These are phyloP conservation scores for Achroia grisella DNA, from an alignment of 1,140 invertebrate species.

Conservation along the genomic window DNA sequence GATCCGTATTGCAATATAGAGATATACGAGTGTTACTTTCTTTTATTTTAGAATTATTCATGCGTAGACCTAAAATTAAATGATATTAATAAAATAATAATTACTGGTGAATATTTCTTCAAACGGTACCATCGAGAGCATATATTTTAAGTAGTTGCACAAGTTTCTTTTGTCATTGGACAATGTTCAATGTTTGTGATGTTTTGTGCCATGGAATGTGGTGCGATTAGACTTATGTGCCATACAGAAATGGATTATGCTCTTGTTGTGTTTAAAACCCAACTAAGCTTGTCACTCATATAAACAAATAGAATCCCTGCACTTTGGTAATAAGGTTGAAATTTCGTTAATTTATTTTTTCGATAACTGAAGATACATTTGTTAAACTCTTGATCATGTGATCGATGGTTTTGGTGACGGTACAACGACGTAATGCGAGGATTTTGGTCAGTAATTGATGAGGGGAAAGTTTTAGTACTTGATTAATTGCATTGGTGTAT, in stretches of 20 bases:
- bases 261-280: conserved; percentile 24
- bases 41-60: too few species aligned
- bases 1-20: too few species aligned
- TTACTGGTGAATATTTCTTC: conserved; percentile 3
- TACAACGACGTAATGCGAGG: conserved; percentile 25
- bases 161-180: conserved; percentile 70
- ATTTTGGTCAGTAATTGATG: conserved; percentile 35
- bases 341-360: conserved; percentile 8
- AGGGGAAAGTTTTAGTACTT: conserved; percentile 10
- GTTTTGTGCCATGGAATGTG: conserved; percentile 60
- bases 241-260: conserved; percentile 50
- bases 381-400: conserved; percentile 29
- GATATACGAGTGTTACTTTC: too few species aligned
- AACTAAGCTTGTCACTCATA: conserved; percentile 14
- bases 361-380: conserved; percentile 28
- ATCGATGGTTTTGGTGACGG: conserved; percentile 37
- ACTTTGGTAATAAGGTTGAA: conserved; percentile 10
- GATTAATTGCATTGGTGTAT: conserved; percentile 3
- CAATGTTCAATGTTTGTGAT: conserved; percentile 61
- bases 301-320: too few species aligned
- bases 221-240: conserved; percentile 50
- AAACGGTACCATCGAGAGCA: conserved; percentile 33
- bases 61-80: too few species aligned
- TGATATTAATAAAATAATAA: too few species aligned
- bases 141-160: conserved; percentile 64